Conservation (phyloP, 1,140 invertebrate genomes). For the Aethina tumida region DNA sequence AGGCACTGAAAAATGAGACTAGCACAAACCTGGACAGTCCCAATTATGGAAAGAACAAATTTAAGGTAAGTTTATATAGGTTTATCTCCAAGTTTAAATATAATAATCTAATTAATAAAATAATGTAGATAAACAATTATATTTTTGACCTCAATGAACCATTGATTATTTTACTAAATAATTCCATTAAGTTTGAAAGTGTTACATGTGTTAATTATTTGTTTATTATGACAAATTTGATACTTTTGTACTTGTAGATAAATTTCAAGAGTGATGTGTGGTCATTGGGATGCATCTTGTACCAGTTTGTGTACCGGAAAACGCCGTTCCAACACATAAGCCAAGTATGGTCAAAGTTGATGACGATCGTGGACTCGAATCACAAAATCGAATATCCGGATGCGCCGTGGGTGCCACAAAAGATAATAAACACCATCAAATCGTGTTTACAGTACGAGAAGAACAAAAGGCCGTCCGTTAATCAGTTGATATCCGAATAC, state of each 20-base stretch:
- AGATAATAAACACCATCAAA: slow-evolving; percentile 49
- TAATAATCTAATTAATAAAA: too few relatives aligned
- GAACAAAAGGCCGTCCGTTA: slow-evolving; percentile 57
- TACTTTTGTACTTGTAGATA: slow-evolving; percentile 54
- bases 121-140: too few relatives aligned
- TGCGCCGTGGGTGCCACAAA: slow-evolving; percentile 34
- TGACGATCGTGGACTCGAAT: slow-evolving; percentile 70
- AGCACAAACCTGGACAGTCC: slow-evolving; percentile 37
- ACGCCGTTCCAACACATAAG: slow-evolving; percentile 86
- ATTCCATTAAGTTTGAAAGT: slow-evolving; percentile 2
- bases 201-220: slow-evolving; percentile 3
- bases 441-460: slow-evolving; percentile 62
- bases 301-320: slow-evolving; percentile 80
- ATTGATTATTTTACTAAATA: too few relatives aligned
- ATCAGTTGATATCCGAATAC: slow-evolving; percentile 44
- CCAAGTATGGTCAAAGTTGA: slow-evolving; percentile 64
- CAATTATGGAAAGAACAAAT: slow-evolving; percentile 35
- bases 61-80: slow-evolving; percentile 19
- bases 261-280: slow-evolving; percentile 92
- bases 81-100: too few relatives aligned
- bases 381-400: slow-evolving; percentile 65
- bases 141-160: too few relatives aligned
- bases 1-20: slow-evolving; percentile 62
- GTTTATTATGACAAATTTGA: neutral
- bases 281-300: slow-evolving; percentile 95